These are phyloP conservation scores for Lucinisca nassula DNA, from an alignment of 2,888 invertebrate species.

Conservation along the genomic window DNA sequence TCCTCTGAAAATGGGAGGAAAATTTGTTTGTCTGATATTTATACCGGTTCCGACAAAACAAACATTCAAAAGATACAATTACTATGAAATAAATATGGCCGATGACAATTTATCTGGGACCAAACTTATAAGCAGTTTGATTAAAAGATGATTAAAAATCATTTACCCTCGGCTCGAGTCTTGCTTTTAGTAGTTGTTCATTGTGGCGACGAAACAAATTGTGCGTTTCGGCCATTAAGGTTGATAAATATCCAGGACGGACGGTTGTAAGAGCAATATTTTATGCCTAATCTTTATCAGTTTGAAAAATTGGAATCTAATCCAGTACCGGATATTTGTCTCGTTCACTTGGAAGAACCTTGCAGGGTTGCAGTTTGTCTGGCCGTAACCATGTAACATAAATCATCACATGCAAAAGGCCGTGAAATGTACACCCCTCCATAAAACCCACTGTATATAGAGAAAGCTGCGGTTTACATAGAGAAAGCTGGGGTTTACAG, in stretches of 20 bases:
- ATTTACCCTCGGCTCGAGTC: background rate
- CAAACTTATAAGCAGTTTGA: slow-evolving; percentile 44
- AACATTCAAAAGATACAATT: slow-evolving; percentile 1
- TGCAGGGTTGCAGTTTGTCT: background rate
- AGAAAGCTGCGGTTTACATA: no score
- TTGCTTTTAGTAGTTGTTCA: background rate
- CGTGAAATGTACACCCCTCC: no score
- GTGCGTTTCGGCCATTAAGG: slow-evolving; percentile 36
- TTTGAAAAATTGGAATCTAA: slow-evolving; percentile 3
- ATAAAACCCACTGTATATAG: no score
- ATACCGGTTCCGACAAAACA: background rate
- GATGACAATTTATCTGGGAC: slow-evolving; percentile 68
- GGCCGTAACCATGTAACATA: background rate
- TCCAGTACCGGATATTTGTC: background rate
- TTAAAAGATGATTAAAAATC: slow-evolving; percentile 63
- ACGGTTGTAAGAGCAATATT: slow-evolving; percentile 1
- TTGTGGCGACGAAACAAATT: slow-evolving; percentile 7
- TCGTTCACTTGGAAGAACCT: background rate
- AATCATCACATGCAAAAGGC: no score
- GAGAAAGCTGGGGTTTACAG: no score
- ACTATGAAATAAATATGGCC: slow-evolving; percentile 57
- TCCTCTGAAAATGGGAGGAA: background rate
- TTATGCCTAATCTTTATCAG: background rate
- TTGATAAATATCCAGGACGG: slow-evolving; percentile 37
- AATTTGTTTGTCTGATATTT: background rate